Evolutionary conservation across 2,113 vertebrate species (phyloP).

Genomic region (Parus major): DNA sequence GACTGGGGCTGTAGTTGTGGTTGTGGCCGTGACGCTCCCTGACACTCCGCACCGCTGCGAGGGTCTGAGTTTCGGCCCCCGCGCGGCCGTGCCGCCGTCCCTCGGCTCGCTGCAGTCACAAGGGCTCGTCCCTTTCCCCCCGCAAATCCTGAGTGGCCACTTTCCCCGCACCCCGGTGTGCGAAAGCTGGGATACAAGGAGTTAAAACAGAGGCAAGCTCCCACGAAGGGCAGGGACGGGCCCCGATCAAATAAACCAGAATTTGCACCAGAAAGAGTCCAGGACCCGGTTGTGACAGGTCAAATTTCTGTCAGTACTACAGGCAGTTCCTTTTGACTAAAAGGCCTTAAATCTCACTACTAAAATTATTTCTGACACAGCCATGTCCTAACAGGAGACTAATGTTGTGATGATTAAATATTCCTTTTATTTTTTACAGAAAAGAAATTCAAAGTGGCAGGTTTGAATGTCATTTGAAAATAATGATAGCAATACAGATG

Average conservation of each 20-base stretch:
- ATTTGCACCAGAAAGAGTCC: not conserved
- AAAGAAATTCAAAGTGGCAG: not conserved
- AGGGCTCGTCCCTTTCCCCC: not conserved
- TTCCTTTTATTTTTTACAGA: not conserved
- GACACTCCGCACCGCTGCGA: not conserved
- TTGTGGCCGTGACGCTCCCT: not conserved
- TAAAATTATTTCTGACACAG: not conserved
- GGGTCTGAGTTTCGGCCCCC: not conserved
- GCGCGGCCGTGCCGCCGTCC: not conserved
- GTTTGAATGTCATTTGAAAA: not conserved
- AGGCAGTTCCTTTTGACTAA: not conserved
- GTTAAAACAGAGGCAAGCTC: not conserved
- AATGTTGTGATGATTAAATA: not conserved
- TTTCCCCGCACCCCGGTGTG: not conserved
- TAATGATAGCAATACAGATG: not conserved
- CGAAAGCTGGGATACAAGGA: not conserved
- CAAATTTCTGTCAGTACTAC: not conserved
- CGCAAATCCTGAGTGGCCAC: fast-evolving
- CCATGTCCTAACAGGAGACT: not conserved
- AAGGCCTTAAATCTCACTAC: not conserved
- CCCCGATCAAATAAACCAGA: not conserved
- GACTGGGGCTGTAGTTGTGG: no score
- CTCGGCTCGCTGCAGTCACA: fast-evolving
- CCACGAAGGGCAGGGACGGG: not conserved
- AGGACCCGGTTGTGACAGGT: not conserved